phyloP scores from a whole-genome alignment of 2,113 vertebrate genomes.

The Noctilio leporinus region DNA sequence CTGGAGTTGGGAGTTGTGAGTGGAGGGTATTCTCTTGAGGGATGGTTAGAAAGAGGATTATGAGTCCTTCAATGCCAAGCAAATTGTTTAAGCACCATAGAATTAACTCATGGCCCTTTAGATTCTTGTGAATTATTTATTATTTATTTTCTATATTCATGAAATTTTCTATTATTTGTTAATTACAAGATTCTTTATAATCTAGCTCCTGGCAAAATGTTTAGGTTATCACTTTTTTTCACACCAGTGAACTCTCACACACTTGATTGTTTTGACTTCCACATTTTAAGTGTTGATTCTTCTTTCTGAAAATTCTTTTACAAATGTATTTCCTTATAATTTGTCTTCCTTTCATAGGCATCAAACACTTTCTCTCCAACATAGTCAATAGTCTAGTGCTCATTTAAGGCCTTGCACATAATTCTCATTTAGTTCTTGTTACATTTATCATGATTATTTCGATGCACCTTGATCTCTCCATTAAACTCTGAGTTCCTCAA shows the following conservation, averaged over 20 bases:
- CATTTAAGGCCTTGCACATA: neutral
- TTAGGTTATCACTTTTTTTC: neutral
- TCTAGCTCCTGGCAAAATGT: neutral
- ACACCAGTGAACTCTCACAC: neutral
- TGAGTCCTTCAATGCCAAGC: neutral
- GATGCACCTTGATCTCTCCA: neutral
- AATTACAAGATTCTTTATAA: neutral
- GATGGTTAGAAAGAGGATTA: neutral
- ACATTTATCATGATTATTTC: neutral
- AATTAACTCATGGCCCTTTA: neutral
- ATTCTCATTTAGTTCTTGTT: neutral
- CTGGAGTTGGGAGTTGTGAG: neutral
- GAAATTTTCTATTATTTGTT: neutral
- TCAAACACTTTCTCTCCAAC: neutral
- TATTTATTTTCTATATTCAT: neutral
- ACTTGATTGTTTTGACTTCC: neutral
- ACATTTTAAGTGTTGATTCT: neutral
- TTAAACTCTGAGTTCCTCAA: neutral
- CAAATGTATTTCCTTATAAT: neutral
- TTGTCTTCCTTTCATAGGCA: neutral
- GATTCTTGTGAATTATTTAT: neutral
- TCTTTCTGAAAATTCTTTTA: neutral
- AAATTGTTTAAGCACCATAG: neutral
- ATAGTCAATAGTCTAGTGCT: neutral
- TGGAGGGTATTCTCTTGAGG: neutral